These are phyloP conservation scores for Gavia stellata DNA, from an alignment of 2,113 vertebrate genomes.

Conservation along the genomic window DNA sequence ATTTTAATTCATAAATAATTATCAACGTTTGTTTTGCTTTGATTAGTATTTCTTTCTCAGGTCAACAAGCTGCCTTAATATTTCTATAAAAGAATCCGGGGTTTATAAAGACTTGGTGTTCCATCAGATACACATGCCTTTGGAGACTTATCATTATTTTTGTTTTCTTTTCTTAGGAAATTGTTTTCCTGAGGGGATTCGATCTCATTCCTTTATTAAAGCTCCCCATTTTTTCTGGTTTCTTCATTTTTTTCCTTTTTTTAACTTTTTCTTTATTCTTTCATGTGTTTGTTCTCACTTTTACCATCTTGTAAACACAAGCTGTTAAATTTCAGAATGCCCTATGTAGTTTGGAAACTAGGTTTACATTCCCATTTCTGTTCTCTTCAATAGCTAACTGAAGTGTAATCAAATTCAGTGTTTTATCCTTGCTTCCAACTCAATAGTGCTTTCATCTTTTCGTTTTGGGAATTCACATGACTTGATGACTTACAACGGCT, in stretches of 20 bases:
- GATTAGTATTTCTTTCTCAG: not conserved
- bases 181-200: not conserved
- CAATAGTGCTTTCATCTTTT: not conserved
- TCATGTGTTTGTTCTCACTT: not conserved
- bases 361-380: not conserved
- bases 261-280: not conserved
- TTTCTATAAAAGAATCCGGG: not conserved
- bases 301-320: not conserved
- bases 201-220: not conserved
- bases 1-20: not conserved
- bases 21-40: not conserved
- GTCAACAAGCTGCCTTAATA: not conserved
- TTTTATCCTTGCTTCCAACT: not conserved
- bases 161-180: not conserved
- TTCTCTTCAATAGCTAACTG: not conserved
- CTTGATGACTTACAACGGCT: not conserved
- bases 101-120: not conserved
- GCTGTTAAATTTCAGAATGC: not conserved
- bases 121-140: not conserved
- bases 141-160: not conserved
- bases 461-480: not conserved
- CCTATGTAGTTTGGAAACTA: not conserved
- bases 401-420: not conserved
- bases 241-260: not conserved
- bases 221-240: not conserved